phyloP scores from a whole-genome alignment of 2,113 vertebrate genomes.

The Indri indri region DNA sequence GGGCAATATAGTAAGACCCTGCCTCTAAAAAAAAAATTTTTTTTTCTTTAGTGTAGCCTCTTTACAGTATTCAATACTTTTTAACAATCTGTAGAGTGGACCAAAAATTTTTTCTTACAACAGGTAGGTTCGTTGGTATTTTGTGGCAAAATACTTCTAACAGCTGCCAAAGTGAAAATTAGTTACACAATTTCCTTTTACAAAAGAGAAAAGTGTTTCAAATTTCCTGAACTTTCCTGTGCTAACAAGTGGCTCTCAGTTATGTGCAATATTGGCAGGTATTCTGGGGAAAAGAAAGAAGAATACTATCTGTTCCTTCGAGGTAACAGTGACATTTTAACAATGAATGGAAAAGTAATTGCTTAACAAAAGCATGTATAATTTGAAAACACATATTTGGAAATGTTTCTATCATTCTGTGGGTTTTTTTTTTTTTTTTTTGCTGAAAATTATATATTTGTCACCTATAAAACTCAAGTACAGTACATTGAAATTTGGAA shows the following conservation, averaged over 20 bases:
- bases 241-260: neutral
- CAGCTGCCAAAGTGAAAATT: conserved; percentile 15
- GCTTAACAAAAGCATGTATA: conserved; percentile 8
- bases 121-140: neutral
- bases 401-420: neutral
- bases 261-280: conserved; percentile 31
- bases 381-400: conserved; percentile 29
- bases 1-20: no score
- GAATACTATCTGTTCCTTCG: conserved; percentile 2
- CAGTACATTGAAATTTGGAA: neutral
- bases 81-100: neutral
- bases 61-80: neutral
- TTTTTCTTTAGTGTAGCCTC: neutral
- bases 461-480: neutral
- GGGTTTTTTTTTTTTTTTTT: neutral
- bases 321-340: conserved; percentile 14
- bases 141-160: neutral
- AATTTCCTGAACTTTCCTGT: conserved; percentile 30
- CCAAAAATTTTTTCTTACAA: neutral
- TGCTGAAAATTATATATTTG: conserved; percentile 12
- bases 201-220: conserved; percentile 7
- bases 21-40: no score
- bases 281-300: conserved; percentile 10
- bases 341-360: neutral
- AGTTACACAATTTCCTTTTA: conserved; percentile 19